Conservation (phyloP, 2,113 vertebrate species). For the Trichechus manatus region DNA sequence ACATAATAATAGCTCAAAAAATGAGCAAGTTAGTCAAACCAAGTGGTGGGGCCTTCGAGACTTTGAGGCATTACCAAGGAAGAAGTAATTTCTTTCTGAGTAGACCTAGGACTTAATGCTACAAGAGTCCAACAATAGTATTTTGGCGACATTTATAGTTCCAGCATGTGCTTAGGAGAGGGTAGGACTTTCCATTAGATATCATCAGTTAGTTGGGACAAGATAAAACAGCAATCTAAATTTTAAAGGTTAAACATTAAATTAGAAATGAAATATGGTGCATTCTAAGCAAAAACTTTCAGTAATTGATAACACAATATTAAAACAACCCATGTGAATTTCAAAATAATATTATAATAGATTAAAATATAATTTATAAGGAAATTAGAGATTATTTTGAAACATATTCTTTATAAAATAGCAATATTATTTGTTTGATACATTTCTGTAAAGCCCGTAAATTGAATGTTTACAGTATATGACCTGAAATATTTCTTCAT, state of each 20-base stretch:
- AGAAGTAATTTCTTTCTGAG: not conserved
- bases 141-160: not conserved
- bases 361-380: not conserved
- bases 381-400: constrained; percentile 29
- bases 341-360: constrained; percentile 21
- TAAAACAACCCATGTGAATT: not conserved
- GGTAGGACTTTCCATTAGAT: not conserved
- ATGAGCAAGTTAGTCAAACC: not conserved
- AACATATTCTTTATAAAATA: not conserved
- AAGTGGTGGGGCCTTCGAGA: no score
- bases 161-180: not conserved
- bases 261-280: not conserved
- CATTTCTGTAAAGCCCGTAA: constrained; percentile 21
- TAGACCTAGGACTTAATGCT: not conserved
- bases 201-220: not conserved
- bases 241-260: not conserved
- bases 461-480: constrained; percentile 4
- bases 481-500: not conserved
- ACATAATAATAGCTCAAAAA: not conserved
- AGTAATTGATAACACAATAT: not conserved
- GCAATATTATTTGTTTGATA: not conserved
- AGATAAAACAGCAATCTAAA: not conserved
- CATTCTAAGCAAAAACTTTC: not conserved
- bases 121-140: not conserved
- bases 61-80: not conserved